Evolutionary conservation across 1,140 invertebrate genomes (phyloP).

Genomic region (Monomorium pharaonis): DNA sequence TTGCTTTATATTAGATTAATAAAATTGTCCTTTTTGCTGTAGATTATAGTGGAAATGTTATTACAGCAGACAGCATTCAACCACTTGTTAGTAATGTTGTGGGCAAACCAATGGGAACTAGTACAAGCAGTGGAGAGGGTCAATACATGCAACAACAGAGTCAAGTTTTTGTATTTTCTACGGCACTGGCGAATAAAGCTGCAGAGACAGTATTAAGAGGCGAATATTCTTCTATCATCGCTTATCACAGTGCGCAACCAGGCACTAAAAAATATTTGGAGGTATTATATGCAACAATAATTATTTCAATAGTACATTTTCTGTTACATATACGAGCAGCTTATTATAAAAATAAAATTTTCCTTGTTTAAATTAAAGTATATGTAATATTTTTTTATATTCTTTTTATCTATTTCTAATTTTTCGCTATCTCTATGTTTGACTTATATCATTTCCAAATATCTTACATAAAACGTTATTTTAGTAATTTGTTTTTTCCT

Average conservation of each 20-base stretch:
- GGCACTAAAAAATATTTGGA: slow-evolving; percentile 97
- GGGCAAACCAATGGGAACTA: slow-evolving; percentile 91
- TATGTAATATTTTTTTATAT: background rate
- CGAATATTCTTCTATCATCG: slow-evolving; percentile 96
- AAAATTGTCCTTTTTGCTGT: slow-evolving; percentile 39
- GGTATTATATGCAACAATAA: slow-evolving; percentile 84
- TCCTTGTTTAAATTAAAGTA: background rate
- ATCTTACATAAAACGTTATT: background rate
- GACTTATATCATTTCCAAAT: background rate
- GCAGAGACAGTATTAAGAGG: slow-evolving; percentile 96
- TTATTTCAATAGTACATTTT: slow-evolving; percentile 3
- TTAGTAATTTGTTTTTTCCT: background rate
- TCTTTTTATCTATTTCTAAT: background rate
- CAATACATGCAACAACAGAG: slow-evolving; percentile 98
- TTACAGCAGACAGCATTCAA: slow-evolving; percentile 87
- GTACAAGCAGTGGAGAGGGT: slow-evolving; percentile 88
- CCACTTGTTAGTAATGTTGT: slow-evolving; percentile 91
- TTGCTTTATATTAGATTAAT: slow-evolving; percentile 9
- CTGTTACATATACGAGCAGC: background rate
- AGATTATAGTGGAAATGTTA: slow-evolving; percentile 79
- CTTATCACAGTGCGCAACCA: slow-evolving; percentile 97
- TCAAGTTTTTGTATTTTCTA: slow-evolving; percentile 99
- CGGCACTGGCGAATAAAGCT: slow-evolving; percentile 96
- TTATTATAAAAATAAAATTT: slow-evolving; percentile 4
- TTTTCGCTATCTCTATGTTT: background rate